Evolutionary conservation across 1,140 invertebrate genomes (phyloP).

Genomic region (Callitettix versicolor): DNA sequence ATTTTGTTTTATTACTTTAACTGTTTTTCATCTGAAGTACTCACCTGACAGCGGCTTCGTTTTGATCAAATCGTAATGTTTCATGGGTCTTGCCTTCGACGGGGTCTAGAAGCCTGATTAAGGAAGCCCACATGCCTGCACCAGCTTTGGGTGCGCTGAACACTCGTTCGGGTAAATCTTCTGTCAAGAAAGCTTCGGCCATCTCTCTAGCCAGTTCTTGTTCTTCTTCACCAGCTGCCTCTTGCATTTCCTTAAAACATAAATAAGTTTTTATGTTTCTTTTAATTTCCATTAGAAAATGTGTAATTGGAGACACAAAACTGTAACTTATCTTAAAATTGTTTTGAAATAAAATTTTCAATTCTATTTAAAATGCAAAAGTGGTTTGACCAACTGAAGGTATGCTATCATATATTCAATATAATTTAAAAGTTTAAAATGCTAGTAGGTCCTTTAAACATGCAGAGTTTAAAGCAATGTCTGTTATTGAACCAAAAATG

Average conservation of each 20-base stretch:
- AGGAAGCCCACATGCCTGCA: conserved; percentile 92
- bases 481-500: too few species aligned
- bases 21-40: conserved; percentile 26
- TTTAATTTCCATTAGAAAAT: too few species aligned
- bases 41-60: conserved; percentile 88
- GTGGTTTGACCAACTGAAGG: too few species aligned
- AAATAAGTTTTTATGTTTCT: neutral
- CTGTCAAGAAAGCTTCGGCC: conserved; percentile 90
- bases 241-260: conserved; percentile 79
- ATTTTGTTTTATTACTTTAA: too few species aligned
- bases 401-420: too few species aligned
- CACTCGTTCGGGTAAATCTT: conserved; percentile 83
- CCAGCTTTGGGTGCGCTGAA: conserved; percentile 96
- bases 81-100: conserved; percentile 72
- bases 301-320: too few species aligned
- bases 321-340: too few species aligned
- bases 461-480: too few species aligned
- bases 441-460: too few species aligned
- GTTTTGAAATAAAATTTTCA: too few species aligned
- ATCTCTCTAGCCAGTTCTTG: conserved; percentile 91
- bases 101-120: conserved; percentile 85
- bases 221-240: conserved; percentile 90
- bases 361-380: too few species aligned
- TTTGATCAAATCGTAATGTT: conserved; percentile 80
- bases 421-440: too few species aligned